These are phyloP conservation scores for Smittia aterrima DNA, from an alignment of 2,888 invertebrate species.

Conservation along the genomic window DNA sequence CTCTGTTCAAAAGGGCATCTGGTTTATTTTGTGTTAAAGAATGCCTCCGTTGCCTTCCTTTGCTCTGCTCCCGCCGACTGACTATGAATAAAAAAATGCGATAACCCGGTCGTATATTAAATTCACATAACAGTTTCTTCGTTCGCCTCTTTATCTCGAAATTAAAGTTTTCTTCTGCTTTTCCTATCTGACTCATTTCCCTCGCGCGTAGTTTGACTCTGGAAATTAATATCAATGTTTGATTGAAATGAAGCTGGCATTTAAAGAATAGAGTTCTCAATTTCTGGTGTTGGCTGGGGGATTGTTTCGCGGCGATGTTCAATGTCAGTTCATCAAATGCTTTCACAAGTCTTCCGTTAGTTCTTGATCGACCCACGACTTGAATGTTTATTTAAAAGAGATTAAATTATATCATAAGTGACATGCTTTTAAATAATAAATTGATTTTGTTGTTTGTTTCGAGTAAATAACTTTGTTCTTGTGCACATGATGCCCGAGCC, in stretches of 20 bases:
- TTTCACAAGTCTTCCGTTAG: neutral
- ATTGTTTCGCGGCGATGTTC: neutral
- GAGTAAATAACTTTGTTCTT: neutral
- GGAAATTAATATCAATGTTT: slow-evolving; percentile 39
- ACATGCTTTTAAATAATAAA: slow-evolving; percentile 32
- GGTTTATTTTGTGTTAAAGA: slow-evolving; percentile 42
- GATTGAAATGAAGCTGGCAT: slow-evolving; percentile 37
- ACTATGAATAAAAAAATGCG: slow-evolving; percentile 36
- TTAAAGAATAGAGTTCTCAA: slow-evolving; percentile 20
- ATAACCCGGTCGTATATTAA: slow-evolving; percentile 41
- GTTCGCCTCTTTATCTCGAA: neutral
- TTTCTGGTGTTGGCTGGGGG: slow-evolving; percentile 6
- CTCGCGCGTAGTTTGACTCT: slow-evolving; percentile 16
- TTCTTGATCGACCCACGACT: neutral
- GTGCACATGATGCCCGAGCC: neutral
- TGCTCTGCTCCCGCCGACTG: slow-evolving; percentile 25
- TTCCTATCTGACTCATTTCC: neutral
- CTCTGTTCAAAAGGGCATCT: slow-evolving; percentile 42
- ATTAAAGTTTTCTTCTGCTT: slow-evolving; percentile 31
- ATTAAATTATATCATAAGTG: slow-evolving; percentile 30
- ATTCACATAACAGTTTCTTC: slow-evolving; percentile 36
- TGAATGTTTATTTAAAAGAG: slow-evolving; percentile 30
- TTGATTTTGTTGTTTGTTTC: slow-evolving; percentile 22
- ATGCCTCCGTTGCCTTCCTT: slow-evolving; percentile 32
- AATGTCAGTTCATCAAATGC: neutral